A percentile compares a stretch with the other conserved stretches of the same genome.
phyloP scores from a whole-genome alignment of 2,113 vertebrate species.

The Penelope pileata region DNA sequence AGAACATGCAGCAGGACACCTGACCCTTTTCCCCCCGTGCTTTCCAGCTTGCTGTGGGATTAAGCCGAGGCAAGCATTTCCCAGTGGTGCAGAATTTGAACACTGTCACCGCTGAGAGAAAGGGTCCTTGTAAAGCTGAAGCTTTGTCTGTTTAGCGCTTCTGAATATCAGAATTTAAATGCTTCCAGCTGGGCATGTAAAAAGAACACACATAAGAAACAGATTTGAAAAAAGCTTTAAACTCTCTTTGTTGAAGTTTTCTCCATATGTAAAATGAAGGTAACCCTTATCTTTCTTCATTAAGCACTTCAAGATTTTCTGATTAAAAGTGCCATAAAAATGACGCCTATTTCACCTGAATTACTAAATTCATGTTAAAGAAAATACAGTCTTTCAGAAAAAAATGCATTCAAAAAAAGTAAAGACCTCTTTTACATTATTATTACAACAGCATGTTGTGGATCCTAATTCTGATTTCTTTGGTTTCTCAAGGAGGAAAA shows the following conservation, averaged over 20 bases:
- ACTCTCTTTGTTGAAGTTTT: neutral
- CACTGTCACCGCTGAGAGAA: neutral
- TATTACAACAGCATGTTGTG: constrained; percentile 49
- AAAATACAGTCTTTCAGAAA: neutral
- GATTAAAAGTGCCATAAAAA: neutral
- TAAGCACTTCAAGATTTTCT: neutral
- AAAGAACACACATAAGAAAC: neutral
- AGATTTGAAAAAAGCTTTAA: neutral
- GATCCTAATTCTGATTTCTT: constrained; percentile 40
- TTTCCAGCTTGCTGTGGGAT: neutral
- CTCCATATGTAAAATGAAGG: neutral
- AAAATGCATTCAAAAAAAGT: neutral
- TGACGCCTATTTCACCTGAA: neutral
- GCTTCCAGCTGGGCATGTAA: neutral
- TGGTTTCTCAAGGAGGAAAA: constrained; percentile 45
- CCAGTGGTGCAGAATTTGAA: neutral
- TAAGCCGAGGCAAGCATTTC: neutral
- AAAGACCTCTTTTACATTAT: constrained; percentile 19
- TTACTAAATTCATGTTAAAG: neutral
- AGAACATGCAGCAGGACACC: neutral
- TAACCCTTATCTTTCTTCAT: neutral
- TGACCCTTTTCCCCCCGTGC: neutral
- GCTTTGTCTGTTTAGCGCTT: neutral
- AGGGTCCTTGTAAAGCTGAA: neutral
- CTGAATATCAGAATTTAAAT: neutral